Base-by-base conservation (phyloP, 2,797 vertebrate genomes). In the Podarcis lilfordi region DNA sequence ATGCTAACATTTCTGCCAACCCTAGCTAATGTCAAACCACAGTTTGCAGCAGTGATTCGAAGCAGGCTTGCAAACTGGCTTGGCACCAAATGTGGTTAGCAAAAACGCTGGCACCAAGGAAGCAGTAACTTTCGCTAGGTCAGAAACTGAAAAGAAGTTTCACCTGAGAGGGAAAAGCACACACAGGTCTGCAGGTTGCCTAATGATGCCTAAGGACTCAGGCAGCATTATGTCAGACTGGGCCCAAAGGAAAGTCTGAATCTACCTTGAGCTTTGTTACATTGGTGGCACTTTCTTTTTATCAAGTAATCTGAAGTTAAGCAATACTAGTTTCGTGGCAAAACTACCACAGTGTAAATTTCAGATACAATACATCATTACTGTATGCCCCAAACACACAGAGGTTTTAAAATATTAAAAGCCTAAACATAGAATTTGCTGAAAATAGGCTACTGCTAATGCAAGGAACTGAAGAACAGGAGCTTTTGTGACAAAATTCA, bases 391-490 rank as follows among this genome's bases (percentile, higher is more conserved):
- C 93, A 95, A 92, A 35, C 93, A 91, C 35, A 64, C 61, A 74
- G 71, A 37, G 61, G 61, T 74, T 45, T 92, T 86, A 96, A 91
- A 89, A 40, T 68, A 85, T 88, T 87, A 92, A 13, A 84, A 79
- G 88, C 21, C 79, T 88, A 76, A 35, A 21, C 8, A 50, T 8
- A 91, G 89, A 91, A 89, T 89, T 89, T 93, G 91, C 91, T 90
- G 72, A 95, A 95, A 93, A 92, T 89, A 86, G 37, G 88, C 87
- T 93, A 88, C 0, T 0, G 86, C 87, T 79, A 79, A 93, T 86
- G 76, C 92, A 96, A 87, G 79, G 80, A 64, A 92, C 89, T 91
- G 85, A 90, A 93, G 89, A 37, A 89, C 91, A 90, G 79, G 88
- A 94, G 86, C 35, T 79, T 89, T 82, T 37, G 81, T 72, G 89